Evolutionary conservation across 2,888 invertebrate genomes (phyloP).

Genomic region (Pemphredon lugubris): DNA sequence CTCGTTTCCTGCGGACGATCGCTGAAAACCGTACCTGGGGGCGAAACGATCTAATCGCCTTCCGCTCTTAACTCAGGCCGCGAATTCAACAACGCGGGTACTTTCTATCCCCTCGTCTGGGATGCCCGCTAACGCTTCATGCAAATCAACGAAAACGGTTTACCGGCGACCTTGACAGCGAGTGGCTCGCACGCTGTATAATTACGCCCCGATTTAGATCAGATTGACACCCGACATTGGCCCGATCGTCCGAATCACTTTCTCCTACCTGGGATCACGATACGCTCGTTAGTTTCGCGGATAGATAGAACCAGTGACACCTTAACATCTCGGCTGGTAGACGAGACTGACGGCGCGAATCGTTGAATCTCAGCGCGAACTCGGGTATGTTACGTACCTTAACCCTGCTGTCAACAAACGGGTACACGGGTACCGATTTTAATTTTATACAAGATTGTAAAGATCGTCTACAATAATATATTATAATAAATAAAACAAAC

Average conservation of each 20-base stretch:
- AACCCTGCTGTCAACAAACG: too few species aligned
- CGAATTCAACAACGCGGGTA: slow-evolving; percentile 59
- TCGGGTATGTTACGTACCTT: too few species aligned
- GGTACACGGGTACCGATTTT: too few species aligned
- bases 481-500: too few species aligned
- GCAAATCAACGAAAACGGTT: slow-evolving; percentile 6
- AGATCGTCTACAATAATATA: too few species aligned
- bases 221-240: slow-evolving; percentile 1
- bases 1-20: slow-evolving; percentile 55
- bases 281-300: too few species aligned
- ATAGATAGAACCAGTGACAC: too few species aligned
- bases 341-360: too few species aligned
- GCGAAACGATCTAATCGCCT: slow-evolving; percentile 66
- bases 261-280: too few species aligned
- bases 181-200: slow-evolving; percentile 17
- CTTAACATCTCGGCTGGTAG: too few species aligned
- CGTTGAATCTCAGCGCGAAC: too few species aligned
- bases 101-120: slow-evolving; percentile 69
- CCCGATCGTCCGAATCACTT: not conserved
- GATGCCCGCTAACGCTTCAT: slow-evolving; percentile 3
- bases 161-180: slow-evolving; percentile 23
- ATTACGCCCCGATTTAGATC: slow-evolving; percentile 25
- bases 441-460: too few species aligned
- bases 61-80: slow-evolving; percentile 58
- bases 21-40: slow-evolving; percentile 43